Base-by-base conservation (phyloP, 1,140 invertebrate species). In the Mycetomoellerius zeteki region DNA sequence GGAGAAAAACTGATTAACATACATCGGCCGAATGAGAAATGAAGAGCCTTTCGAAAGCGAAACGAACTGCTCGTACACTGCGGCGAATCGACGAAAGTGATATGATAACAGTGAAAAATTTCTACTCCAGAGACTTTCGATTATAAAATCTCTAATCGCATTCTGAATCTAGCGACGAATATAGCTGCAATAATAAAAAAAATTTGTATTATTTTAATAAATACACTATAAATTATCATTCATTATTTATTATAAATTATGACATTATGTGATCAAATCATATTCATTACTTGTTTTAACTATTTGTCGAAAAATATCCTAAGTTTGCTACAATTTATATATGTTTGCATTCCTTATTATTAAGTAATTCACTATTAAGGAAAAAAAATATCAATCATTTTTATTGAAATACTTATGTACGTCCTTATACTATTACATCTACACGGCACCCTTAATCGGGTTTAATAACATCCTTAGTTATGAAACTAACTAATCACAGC, bases 1-100 rank as follows among this genome's bases (percentile, higher is more conserved):
- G 19, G 43, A 58, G 5, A 19, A 43, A 82, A 67, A 69, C 27
- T 56, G n/a, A 54, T 82, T 82, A 82, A 56, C 52, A 82, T 73
- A 73, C 37, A 4, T 75, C n/a, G 1, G 14, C n/a, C 8, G 56
- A 75, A 12, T 30, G 14, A 75, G 27, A 60, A 73, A 37, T n/a
- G 52, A 60, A 43, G 14, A 43, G 47, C 1, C 24, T 37, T 27
- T 60, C 54, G 37, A 82, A 72, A 84, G 54, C 69, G 43, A 50
- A 73, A 27, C 54, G 8, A 75, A 84, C 16, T 50, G 7, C 19
- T n/a, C 43, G 8, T 43, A 1, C 24, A 37, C 12, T 58, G 24
- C 19, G 24, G 33, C 64, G n/a, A 50, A 64, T 64, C 6, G 24
- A 21, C 43, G 30, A 27, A 47, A 78, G 12, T 78, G 43, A 50